Evolutionary conservation across 2,888 invertebrate species (phyloP).

Genomic region (Drosophila aldrichi): DNA sequence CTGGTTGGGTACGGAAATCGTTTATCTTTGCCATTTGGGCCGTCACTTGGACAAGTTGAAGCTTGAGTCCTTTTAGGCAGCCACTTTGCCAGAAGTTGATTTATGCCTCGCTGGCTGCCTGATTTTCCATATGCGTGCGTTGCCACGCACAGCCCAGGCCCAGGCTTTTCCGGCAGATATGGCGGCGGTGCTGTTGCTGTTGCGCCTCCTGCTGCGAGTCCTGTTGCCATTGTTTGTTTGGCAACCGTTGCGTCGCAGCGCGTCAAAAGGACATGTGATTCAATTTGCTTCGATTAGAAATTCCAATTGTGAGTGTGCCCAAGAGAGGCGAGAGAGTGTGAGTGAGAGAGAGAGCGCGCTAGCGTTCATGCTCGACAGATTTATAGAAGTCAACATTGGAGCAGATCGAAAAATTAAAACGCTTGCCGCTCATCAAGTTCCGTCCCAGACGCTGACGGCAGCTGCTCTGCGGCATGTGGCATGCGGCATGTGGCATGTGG

Average conservation of each 20-base stretch:
- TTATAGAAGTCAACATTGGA: slow-evolving; percentile 68
- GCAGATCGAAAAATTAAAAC: slow-evolving; percentile 65
- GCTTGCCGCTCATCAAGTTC: slow-evolving; percentile 68
- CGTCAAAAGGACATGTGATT: slow-evolving; percentile 73
- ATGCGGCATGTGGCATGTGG: slow-evolving; percentile 36
- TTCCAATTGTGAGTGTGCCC: slow-evolving; percentile 57
- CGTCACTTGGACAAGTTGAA: slow-evolving; percentile 25
- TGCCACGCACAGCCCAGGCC: slow-evolving; percentile 38
- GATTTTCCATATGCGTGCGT: slow-evolving; percentile 55
- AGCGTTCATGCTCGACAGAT: slow-evolving; percentile 68
- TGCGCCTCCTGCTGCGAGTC: slow-evolving; percentile 4
- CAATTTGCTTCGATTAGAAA: slow-evolving; percentile 81
- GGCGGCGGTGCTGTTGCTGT: slow-evolving; percentile 8
- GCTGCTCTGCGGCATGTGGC: slow-evolving; percentile 20
- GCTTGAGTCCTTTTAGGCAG: slow-evolving; percentile 40
- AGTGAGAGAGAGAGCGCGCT: background rate
- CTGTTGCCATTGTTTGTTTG: slow-evolving; percentile 53
- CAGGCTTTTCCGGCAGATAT: slow-evolving; percentile 52
- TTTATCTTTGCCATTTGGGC: slow-evolving; percentile 54
- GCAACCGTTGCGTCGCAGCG: slow-evolving; percentile 44
- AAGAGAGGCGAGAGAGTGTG: background rate
- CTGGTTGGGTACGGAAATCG: slow-evolving; percentile 45
- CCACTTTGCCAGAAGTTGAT: slow-evolving; percentile 62
- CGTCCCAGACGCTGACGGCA: slow-evolving; percentile 37
- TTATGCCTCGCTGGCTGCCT: slow-evolving; percentile 51